Evolutionary conservation across 1,140 invertebrate species (phyloP).

Genomic region (Cotesia chilonis): DNA sequence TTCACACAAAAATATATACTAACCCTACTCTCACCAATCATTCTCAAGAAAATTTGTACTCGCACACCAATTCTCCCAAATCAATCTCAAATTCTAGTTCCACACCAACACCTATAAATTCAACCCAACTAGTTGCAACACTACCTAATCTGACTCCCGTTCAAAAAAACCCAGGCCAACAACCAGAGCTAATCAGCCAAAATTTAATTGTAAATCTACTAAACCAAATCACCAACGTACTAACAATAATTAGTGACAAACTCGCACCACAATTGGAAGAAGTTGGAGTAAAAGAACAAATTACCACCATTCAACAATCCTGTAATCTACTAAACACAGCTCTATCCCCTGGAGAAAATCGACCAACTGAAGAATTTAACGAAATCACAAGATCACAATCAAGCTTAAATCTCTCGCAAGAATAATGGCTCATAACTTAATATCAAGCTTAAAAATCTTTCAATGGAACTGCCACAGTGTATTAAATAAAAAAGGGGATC

Average conservation of each 20-base stretch:
- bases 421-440: neutral
- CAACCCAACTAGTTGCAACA: too few relatives aligned
- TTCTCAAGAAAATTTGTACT: too few relatives aligned
- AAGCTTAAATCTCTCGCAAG: neutral
- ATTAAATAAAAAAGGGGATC: conserved; percentile 23
- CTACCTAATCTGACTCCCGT: too few relatives aligned
- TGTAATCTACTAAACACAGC: neutral
- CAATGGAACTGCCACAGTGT: conserved; percentile 34
- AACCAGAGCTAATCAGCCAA: neutral
- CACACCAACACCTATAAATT: too few relatives aligned
- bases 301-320: neutral
- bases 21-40: too few relatives aligned
- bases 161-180: neutral
- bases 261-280: too few relatives aligned
- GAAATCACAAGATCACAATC: too few relatives aligned
- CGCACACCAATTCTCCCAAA: too few relatives aligned
- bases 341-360: neutral
- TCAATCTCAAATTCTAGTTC: too few relatives aligned
- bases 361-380: neutral
- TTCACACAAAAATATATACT: too few relatives aligned
- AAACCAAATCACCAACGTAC: neutral
- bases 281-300: too few relatives aligned
- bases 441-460: conserved; percentile 1
- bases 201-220: neutral
- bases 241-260: neutral